A percentile compares a stretch with the other conserved stretches of the same genome.
These are phyloP conservation scores for Sebastolobus altivelis DNA, from an alignment of 2,797 vertebrate species.

Conservation along the genomic window DNA sequence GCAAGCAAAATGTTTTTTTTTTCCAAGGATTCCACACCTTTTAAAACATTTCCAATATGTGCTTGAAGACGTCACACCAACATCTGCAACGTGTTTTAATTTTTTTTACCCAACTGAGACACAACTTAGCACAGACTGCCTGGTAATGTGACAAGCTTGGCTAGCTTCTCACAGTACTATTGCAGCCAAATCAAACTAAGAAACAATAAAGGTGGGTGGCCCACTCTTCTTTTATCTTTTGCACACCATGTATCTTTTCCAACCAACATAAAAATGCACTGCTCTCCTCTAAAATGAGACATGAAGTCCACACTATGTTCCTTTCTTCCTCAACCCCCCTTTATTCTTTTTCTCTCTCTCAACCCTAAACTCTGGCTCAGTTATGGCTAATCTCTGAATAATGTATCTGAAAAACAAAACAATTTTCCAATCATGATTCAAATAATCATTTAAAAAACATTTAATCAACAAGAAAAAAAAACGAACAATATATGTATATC, in stretches of 20 bases:
- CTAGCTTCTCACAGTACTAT: constrained; percentile 38
- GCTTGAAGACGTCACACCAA: constrained; percentile 41
- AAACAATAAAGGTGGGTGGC: constrained; percentile 68
- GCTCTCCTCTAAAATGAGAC: constrained; percentile 25
- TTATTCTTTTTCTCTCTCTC: not conserved
- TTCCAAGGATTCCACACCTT: constrained; percentile 32
- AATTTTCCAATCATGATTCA: not conserved
- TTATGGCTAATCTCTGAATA: not conserved
- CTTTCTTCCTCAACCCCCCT: not conserved
- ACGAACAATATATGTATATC: not conserved
- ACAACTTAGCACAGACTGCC: constrained; percentile 43
- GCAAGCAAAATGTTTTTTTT: not conserved
- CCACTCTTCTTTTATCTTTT: constrained; percentile 48
- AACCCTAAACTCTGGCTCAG: not conserved
- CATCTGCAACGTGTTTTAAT: constrained; percentile 56
- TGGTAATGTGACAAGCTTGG: constrained; percentile 47
- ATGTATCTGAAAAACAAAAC: not conserved
- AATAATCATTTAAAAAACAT: not conserved
- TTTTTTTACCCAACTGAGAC: constrained; percentile 42
- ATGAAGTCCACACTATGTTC: not conserved
- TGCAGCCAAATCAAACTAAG: constrained; percentile 61
- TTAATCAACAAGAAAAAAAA: not conserved
- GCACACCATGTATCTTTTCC: constrained; percentile 24
- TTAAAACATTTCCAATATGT: constrained; percentile 36
- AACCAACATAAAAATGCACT: constrained; percentile 22